Conservation (phyloP, 1,140 invertebrate species). For the Oscheius sp. region DNA sequence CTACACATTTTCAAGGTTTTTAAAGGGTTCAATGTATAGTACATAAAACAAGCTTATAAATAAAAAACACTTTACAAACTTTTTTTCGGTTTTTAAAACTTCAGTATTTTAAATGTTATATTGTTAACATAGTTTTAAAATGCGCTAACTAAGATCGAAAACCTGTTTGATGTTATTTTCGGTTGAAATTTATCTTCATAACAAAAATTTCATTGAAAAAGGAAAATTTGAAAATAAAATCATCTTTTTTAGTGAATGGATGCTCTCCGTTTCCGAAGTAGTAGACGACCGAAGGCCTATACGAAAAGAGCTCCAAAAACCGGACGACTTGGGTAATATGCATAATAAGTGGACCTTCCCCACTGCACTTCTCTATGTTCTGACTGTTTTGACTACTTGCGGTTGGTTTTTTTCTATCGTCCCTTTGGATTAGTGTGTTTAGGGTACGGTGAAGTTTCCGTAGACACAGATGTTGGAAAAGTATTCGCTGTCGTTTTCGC, state of each 20-base stretch:
- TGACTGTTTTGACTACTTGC: slow-evolving; percentile 60
- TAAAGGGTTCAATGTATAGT: too few species aligned
- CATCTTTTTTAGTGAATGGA: slow-evolving; percentile 51
- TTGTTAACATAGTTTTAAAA: too few species aligned
- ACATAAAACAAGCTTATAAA: too few species aligned
- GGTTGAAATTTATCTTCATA: too few species aligned
- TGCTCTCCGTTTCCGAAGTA: slow-evolving; percentile 54
- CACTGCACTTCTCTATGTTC: slow-evolving; percentile 56
- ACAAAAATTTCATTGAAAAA: too few species aligned
- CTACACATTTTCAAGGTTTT: too few species aligned
- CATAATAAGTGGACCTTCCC: slow-evolving; percentile 62
- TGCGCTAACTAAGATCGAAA: too few species aligned
- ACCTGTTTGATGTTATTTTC: too few species aligned
- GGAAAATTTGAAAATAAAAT: too few species aligned
- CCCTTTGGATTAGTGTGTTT: slow-evolving; percentile 19
- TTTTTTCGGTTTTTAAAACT: too few species aligned
- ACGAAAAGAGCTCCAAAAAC: slow-evolving; percentile 50
- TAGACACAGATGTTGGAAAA: slow-evolving; percentile 60
- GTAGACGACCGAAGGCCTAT: slow-evolving; percentile 59
- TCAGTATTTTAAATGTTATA: too few species aligned
- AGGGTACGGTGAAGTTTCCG: slow-evolving; percentile 61
- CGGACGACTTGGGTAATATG: slow-evolving; percentile 56
- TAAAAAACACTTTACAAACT: too few species aligned
- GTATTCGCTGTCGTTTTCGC: slow-evolving; percentile 61
- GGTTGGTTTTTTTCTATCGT: slow-evolving; percentile 40